phyloP scores from a whole-genome alignment of 2,797 vertebrate genomes.

The Syngnathus acus region DNA sequence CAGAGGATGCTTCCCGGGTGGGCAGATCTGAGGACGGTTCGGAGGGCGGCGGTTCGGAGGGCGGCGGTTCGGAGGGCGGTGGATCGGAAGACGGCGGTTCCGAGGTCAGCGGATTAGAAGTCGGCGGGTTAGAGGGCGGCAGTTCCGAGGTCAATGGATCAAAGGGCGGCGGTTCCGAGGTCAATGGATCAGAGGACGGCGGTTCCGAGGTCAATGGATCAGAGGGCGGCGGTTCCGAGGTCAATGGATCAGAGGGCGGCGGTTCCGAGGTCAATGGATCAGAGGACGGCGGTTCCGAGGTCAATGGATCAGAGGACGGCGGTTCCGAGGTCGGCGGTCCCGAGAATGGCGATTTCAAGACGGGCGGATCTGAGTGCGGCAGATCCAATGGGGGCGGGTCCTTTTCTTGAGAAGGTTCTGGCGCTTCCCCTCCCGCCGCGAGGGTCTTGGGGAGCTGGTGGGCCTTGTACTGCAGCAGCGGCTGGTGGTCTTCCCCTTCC shows the following conservation, averaged over 20 bases:
- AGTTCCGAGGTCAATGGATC: too few relatives aligned
- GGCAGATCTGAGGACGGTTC: neutral
- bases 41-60: neutral
- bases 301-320: neutral
- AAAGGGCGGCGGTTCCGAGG: too few relatives aligned
- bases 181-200: too few relatives aligned
- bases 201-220: too few relatives aligned
- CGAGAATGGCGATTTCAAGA: too few relatives aligned
- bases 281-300: neutral
- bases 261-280: too few relatives aligned
- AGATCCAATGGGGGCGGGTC: too few relatives aligned
- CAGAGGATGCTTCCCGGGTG: neutral
- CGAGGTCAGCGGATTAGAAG: too few relatives aligned
- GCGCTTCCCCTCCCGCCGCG: neutral
- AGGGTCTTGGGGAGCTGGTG: constrained; percentile 70
- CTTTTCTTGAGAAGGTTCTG: neutral
- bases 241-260: too few relatives aligned
- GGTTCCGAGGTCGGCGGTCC: neutral
- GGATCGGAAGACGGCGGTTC: neutral
- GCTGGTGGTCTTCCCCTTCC: constrained; percentile 31
- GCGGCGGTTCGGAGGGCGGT: neutral
- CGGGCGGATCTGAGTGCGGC: neutral
- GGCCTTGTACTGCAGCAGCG: constrained; percentile 66
- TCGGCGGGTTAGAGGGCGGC: too few relatives aligned
- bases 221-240: too few relatives aligned